Percentiles rank a stretch among this genome's conserved stretches.
Evolutionary conservation across 2,113 vertebrate genomes (phyloP).

Genomic region (Nycticorax nycticorax): DNA sequence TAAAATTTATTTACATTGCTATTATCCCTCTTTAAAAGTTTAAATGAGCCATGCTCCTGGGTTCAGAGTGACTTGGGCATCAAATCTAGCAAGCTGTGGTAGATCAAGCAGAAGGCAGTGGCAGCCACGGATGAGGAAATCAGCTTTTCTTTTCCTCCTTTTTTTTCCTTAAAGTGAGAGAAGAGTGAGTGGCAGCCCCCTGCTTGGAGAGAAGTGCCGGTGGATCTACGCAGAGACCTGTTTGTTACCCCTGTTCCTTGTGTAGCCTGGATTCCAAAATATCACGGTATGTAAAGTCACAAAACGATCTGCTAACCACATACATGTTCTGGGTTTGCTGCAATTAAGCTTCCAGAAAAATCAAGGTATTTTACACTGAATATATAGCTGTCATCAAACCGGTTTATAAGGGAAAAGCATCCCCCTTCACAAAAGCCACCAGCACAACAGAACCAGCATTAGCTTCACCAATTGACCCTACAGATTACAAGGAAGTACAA

Average conservation of each 20-base stretch:
- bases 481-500: not conserved
- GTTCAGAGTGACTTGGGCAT: not conserved
- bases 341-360: not conserved
- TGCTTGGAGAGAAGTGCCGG: not conserved
- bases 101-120: not conserved
- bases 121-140: not conserved
- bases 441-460: not conserved
- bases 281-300: rapidly evolving
- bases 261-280: not conserved
- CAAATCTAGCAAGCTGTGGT: not conserved
- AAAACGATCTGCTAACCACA: not conserved
- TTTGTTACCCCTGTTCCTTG: not conserved
- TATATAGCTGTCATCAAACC: not conserved
- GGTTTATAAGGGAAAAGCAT: not conserved
- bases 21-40: constrained; percentile 27
- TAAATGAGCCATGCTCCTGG: not conserved
- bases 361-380: not conserved
- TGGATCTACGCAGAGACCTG: rapidly evolving
- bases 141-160: not conserved
- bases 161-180: not conserved
- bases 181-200: not conserved
- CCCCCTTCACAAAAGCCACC: not conserved
- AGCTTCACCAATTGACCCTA: not conserved
- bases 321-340: not conserved
- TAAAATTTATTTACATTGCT: constrained; percentile 62